These are phyloP conservation scores for Phylloscopus trochilus DNA, from an alignment of 2,113 vertebrate species.

Conservation along the genomic window DNA sequence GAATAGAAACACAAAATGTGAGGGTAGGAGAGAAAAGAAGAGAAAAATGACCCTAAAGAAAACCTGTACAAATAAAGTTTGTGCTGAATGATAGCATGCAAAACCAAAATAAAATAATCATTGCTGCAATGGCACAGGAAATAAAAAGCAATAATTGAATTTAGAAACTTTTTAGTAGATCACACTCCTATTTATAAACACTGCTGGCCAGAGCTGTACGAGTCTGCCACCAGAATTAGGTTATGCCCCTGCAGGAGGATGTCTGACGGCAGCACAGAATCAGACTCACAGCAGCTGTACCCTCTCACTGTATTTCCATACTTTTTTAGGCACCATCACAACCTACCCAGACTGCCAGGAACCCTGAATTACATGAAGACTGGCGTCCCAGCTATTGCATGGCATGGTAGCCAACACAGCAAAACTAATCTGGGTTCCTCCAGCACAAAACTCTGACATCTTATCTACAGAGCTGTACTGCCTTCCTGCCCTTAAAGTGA, in stretches of 20 bases:
- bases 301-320: neutral
- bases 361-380: neutral
- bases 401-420: neutral
- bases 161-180: neutral
- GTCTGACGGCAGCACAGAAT: neutral
- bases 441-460: neutral
- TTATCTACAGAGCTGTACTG: neutral
- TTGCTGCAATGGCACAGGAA: neutral
- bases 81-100: neutral
- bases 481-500: neutral
- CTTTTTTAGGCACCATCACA: neutral
- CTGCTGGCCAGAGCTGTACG: neutral
- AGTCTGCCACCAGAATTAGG: neutral
- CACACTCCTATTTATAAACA: neutral
- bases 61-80: neutral
- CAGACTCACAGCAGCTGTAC: neutral
- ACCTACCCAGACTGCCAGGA: neutral
- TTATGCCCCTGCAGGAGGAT: neutral
- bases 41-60: neutral
- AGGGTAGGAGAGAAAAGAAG: neutral
- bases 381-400: neutral
- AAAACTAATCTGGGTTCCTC: neutral
- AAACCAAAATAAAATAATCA: neutral
- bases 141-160: conserved; percentile 26
- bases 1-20: neutral